Base-by-base conservation (phyloP, 2,113 vertebrate species). In the Motacilla alba region DNA sequence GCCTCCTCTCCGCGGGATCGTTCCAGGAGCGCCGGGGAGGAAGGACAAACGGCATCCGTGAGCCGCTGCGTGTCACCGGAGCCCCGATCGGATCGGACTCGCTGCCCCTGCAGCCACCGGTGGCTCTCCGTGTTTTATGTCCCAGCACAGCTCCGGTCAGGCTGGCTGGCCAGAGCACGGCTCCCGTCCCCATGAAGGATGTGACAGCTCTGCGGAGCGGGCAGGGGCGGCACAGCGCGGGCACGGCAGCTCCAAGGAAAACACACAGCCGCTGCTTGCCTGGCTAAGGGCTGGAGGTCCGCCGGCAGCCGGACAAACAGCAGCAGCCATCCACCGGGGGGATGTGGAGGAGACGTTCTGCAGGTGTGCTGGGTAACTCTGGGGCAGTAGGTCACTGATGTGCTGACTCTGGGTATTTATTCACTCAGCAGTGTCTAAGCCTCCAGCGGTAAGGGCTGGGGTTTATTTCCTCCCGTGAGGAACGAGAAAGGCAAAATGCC, bases 311-410 rank as follows among this genome's bases (percentile, higher is more conserved):
- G 94, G 80, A 13, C 74, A 91, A 94, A 64, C 93, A 92, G 50
- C 85, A 44, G 58, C 49, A 67, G 68, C 80, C 89, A 94, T 95
- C 96, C 91, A 94, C 97, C 96, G 93, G 91, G 83, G 13, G 68
- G 64, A 94, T 95, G 95, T 84, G 79, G 87, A 7, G 10, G 79
- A 90, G 78, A 30, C 47, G 16, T 46, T 90, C 90, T 92, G 93
- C 92, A 96, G 91, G 83, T 97, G 90, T 70, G 58, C 58, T 49
- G 72, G 77, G 94, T 96, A 93, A 96, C 97, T 95, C 83, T 53
- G 46, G 73, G 46, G 44, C 44, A 63, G 92, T 91, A 43, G 47
- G 80, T 91, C 73, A 30, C 56, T 8, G 35, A 73, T 79, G 87
- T 81, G 87, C 78, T 96, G 82, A 97, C 97, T 92, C 53, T 43